A percentile compares a stretch with the other conserved stretches of the same genome.
Conservation (phyloP, 2,113 vertebrate genomes). For the Cathartes aura region DNA sequence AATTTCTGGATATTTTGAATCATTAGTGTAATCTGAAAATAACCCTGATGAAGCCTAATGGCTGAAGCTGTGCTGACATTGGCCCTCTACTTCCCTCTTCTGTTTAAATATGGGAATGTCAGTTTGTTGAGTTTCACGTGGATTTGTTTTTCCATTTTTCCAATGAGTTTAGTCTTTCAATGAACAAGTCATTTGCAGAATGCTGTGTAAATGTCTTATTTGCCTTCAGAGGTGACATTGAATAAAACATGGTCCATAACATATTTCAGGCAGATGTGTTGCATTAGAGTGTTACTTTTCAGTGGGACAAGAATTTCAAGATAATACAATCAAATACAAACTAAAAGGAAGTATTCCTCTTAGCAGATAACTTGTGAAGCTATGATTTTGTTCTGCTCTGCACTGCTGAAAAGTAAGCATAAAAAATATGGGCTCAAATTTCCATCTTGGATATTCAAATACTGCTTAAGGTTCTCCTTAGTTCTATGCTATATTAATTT, state of each 20-base stretch:
- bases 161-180: not conserved
- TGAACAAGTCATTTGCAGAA: fast-evolving
- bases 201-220: not conserved
- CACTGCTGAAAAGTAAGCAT: not conserved
- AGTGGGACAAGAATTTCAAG: not conserved
- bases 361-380: not conserved
- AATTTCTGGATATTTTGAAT: not conserved
- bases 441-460: not conserved
- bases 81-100: not conserved
- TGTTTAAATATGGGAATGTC: not conserved
- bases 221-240: not conserved
- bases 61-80: not conserved
- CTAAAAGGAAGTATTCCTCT: not conserved
- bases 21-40: not conserved
- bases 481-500: not conserved
- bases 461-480: not conserved
- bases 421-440: not conserved
- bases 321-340: not conserved
- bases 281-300: not conserved
- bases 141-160: not conserved
- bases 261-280: not conserved
- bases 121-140: not conserved
- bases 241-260: not conserved
- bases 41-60: not conserved
- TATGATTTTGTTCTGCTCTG: not conserved